phyloP scores from a whole-genome alignment of 2,888 invertebrate genomes.

The Stratiomys singularior region DNA sequence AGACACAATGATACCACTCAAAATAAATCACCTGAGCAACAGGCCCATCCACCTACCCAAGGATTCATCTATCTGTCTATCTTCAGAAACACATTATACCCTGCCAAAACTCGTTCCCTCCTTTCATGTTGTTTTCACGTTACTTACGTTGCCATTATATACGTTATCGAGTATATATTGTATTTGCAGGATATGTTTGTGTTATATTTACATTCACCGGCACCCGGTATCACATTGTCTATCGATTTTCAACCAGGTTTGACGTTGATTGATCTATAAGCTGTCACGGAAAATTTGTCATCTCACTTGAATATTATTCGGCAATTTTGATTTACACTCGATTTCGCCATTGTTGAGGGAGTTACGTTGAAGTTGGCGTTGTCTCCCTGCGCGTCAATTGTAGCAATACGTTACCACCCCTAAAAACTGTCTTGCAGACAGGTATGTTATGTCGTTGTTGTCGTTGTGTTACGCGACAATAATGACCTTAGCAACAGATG shows the following conservation, averaged over 20 bases:
- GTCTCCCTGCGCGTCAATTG: too few species aligned
- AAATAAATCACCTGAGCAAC: constrained; percentile 49
- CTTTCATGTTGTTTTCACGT: background rate
- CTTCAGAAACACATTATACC: background rate
- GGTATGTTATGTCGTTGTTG: background rate
- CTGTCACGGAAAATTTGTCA: constrained; percentile 56
- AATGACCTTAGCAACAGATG: constrained; percentile 37
- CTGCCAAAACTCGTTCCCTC: background rate
- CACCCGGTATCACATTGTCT: constrained; percentile 61
- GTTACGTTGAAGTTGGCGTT: too few species aligned
- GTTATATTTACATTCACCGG: constrained; percentile 51
- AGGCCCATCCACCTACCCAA: constrained; percentile 39
- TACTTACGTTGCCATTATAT: constrained; percentile 4
- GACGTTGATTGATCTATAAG: constrained; percentile 65
- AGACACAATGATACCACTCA: background rate
- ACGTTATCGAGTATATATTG: too few species aligned
- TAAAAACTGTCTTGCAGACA: background rate
- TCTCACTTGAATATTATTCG: constrained; percentile 58
- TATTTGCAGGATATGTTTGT: too few species aligned
- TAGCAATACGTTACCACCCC: background rate
- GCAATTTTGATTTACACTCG: constrained; percentile 57
- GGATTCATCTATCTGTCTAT: background rate
- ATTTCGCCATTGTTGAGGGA: constrained; percentile 38
- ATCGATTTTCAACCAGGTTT: constrained; percentile 61
- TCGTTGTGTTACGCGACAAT: constrained; percentile 10